Conservation (phyloP, 2,888 invertebrate genomes). For the Ametastegia equiseti region DNA sequence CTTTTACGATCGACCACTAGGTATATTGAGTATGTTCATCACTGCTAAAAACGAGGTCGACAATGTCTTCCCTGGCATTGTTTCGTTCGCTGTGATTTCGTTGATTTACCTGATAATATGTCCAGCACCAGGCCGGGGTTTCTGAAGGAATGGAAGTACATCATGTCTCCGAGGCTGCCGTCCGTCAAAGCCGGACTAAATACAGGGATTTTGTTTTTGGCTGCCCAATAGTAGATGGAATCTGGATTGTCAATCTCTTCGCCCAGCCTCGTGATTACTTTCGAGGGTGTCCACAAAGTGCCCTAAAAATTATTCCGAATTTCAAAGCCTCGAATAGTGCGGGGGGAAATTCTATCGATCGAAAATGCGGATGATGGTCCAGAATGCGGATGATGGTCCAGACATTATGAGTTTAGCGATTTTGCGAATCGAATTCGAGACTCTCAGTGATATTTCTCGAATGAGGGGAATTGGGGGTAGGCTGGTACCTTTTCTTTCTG, state of each 20-base stretch:
- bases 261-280: conserved; percentile 90
- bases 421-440: too few species aligned
- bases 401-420: too few species aligned
- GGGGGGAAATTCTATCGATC: neutral
- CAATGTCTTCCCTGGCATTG: neutral
- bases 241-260: conserved; percentile 92
- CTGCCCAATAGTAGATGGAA: conserved; percentile 98
- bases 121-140: conserved; percentile 96
- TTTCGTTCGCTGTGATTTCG: too few species aligned
- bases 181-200: conserved; percentile 99
- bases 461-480: too few species aligned
- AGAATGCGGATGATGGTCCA: neutral
- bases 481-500: conserved; percentile 82
- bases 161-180: conserved; percentile 98
- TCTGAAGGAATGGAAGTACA: conserved; percentile 97
- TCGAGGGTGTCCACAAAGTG: conserved; percentile 94
- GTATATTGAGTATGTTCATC: too few species aligned
- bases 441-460: too few species aligned
- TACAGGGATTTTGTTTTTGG: conserved; percentile 97
- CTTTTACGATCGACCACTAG: too few species aligned
- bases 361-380: neutral
- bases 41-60: too few species aligned
- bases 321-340: neutral
- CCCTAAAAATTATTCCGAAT: conserved; percentile 70
- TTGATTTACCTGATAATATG: conserved; percentile 91